Conservation (phyloP, 2,888 invertebrate genomes). For the Hartigia nigra region DNA sequence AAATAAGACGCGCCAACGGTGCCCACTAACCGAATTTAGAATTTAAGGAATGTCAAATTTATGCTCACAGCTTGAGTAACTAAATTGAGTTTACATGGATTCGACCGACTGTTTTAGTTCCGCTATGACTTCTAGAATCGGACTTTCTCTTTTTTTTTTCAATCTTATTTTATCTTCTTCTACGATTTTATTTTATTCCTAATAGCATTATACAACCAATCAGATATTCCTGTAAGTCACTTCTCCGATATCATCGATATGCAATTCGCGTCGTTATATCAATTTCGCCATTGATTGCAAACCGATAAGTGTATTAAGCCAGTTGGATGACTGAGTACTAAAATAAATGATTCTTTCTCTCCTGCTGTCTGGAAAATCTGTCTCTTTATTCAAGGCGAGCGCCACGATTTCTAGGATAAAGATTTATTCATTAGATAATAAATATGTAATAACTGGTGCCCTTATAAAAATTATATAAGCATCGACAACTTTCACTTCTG, state of each 20-base stretch:
- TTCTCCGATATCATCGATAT: background rate
- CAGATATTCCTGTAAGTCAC: background rate
- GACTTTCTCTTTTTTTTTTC: background rate
- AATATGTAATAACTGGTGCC: background rate
- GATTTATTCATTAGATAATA: background rate
- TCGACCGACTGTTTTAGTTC: background rate
- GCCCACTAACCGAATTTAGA: constrained; percentile 50
- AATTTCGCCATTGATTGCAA: background rate
- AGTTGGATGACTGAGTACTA: background rate
- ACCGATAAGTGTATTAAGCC: background rate
- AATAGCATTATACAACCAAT: background rate
- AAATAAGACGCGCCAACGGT: constrained; percentile 44
- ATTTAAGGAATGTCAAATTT: constrained; percentile 35
- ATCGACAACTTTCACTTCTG: background rate
- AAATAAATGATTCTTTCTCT: background rate
- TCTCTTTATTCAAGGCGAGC: background rate
- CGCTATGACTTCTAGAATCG: background rate
- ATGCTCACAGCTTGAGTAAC: background rate
- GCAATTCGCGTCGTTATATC: background rate
- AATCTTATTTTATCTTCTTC: background rate
- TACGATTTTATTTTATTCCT: background rate
- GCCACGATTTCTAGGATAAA: background rate
- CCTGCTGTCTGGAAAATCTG: background rate
- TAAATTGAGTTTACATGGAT: background rate
- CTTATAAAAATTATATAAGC: background rate